Conservation (phyloP, 2,113 vertebrate species). For the Emydocephalus ijimae region DNA sequence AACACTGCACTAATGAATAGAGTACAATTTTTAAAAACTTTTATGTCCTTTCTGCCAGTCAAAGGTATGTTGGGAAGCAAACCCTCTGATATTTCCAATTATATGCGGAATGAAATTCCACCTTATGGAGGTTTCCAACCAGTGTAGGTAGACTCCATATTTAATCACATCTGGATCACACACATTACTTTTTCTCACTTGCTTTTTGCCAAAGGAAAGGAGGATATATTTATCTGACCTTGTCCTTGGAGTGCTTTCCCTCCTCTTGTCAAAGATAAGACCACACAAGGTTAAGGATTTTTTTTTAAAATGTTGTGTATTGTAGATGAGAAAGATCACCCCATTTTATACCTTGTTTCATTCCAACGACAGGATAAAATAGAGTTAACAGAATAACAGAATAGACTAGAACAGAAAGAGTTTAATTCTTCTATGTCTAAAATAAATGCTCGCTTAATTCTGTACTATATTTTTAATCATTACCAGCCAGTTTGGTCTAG, state of each 20-base stretch:
- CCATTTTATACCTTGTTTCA: neutral
- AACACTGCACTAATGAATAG: neutral
- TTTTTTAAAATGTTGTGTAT: neutral
- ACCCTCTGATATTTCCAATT: neutral
- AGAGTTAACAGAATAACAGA: neutral
- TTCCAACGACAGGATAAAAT: neutral
- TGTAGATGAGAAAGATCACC: neutral
- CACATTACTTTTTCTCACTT: neutral
- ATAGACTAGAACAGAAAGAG: neutral
- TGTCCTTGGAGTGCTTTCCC: neutral
- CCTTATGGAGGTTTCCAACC: neutral
- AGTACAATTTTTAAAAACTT: neutral
- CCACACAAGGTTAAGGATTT: neutral
- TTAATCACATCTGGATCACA: neutral
- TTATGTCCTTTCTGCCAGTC: neutral
- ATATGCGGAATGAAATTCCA: neutral
- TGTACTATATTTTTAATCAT: neutral
- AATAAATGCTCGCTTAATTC: neutral
- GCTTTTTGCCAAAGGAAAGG: neutral
- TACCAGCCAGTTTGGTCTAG: neutral
- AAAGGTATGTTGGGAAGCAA: neutral
- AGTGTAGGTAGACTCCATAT: neutral
- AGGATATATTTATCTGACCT: neutral
- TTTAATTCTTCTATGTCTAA: neutral
- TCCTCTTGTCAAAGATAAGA: neutral